phyloP scores from a whole-genome alignment of 2,113 vertebrate species.

The Poicephalus gulielmi region DNA sequence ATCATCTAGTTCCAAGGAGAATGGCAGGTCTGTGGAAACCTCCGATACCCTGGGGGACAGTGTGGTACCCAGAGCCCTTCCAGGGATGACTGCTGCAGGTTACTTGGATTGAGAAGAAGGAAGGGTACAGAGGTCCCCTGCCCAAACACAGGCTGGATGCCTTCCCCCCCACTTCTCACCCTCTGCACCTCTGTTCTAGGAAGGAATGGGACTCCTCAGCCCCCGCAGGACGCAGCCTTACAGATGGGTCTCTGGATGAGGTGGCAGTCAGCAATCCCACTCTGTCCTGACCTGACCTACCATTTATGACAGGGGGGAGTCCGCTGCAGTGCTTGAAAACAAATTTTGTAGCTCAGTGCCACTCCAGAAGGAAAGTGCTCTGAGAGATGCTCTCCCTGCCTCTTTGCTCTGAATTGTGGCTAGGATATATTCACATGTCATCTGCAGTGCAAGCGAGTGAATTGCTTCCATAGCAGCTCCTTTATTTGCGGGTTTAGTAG shows the following conservation, averaged over 20 bases:
- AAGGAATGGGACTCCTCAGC: not conserved
- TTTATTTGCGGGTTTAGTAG: not conserved
- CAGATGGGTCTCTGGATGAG: not conserved
- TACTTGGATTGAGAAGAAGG: not conserved
- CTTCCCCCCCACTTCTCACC: not conserved
- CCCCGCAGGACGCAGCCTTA: not conserved
- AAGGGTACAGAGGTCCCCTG: not conserved
- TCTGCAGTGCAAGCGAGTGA: not conserved
- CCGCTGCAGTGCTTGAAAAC: not conserved
- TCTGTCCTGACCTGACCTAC: not conserved
- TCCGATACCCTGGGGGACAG: not conserved
- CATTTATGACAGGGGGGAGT: not conserved
- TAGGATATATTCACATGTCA: not conserved
- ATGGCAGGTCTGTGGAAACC: not conserved
- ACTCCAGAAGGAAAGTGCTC: not conserved
- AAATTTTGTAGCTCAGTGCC: not conserved
- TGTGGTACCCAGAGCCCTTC: fast-evolving
- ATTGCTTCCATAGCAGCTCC: not conserved
- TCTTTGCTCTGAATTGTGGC: not conserved
- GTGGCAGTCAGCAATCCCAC: not conserved
- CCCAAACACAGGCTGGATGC: not conserved
- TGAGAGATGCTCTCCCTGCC: not conserved
- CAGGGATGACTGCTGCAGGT: not conserved
- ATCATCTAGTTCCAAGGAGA: not conserved
- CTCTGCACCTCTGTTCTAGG: not conserved